Base-by-base conservation (phyloP, 1,140 invertebrate species). In the Drusus annulatus region DNA sequence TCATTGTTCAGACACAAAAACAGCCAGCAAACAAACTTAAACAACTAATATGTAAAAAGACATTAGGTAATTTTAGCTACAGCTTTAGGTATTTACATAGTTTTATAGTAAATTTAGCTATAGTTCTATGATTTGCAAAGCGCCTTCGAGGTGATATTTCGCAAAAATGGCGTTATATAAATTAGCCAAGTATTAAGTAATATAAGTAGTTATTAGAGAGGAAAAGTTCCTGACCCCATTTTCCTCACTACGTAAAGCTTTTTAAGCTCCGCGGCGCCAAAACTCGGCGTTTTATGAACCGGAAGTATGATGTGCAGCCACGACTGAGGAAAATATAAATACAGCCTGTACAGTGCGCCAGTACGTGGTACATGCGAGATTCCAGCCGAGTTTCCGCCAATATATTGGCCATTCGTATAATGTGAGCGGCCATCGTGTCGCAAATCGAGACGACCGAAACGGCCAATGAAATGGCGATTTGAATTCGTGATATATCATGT, bases 391-490 rank as follows among this genome's bases (percentile, higher is more conserved):
- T 25, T 16, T 69, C 65, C 15, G 28, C n/a, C 65, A 69, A 69
- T 69, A 69, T 69, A 69, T 69, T 69, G 65, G 17, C 65, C 28
- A 69, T 69, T 69, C 65, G 17, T 69, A 74, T 56, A 56, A 56
- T 56, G 51, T 74, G 31, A 74, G 51, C 50, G 69, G 23, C 69
- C 69, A 74, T 74, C 52, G n/a, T 25, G 69, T 15, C 52, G 69
- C 52, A 16, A 28, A 74, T 21, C 15, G 69, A 74, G 69, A 74
- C 69, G 25, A 28, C 50, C 23, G 69, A 74, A 74, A 74, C n/a
- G 69, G n/a, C 69, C 69, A 56, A 52, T 52, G 50, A 74, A 74
- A 74, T 15, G 69, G n/a, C 69, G 7, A 74, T 74, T 54, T 74
- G 50, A 54, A 54, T 54, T 56, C 52, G 50, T 52, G 52, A 54